These are phyloP conservation scores for Pristionchus mayeri DNA, from an alignment of 2,888 invertebrate genomes.

Conservation along the genomic window DNA sequence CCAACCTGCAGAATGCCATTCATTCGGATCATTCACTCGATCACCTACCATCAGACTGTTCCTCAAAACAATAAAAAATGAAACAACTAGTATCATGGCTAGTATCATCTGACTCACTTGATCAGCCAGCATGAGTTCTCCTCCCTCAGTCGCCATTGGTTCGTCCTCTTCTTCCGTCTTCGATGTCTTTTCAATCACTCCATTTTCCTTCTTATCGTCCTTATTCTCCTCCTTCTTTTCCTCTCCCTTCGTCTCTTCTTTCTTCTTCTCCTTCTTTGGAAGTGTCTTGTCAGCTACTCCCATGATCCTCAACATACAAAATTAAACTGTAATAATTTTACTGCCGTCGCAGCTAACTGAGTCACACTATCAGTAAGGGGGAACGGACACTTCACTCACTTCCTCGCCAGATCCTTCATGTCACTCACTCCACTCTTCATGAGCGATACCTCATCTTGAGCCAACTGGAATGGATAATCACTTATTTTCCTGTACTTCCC, in stretches of 20 bases:
- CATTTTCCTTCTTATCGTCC: constrained; percentile 50
- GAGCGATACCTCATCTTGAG: constrained; percentile 47
- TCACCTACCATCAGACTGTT: no score
- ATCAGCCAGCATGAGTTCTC: constrained; percentile 50
- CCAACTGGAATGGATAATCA: constrained; percentile 16
- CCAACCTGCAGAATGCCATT: background rate
- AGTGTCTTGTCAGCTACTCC: constrained; percentile 47
- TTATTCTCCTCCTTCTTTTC: constrained; percentile 46
- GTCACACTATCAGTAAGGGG: background rate
- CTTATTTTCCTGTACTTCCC: background rate
- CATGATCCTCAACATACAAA: constrained; percentile 23
- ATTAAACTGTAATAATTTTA: background rate
- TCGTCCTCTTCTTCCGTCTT: constrained; percentile 47
- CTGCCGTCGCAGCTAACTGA: no score
- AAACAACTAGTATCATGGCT: no score
- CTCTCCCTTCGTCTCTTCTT: constrained; percentile 47
- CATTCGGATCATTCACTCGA: background rate
- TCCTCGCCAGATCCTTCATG: constrained; percentile 49
- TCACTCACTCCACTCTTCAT: constrained; percentile 48
- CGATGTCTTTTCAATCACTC: constrained; percentile 26
- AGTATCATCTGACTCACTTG: constrained; percentile 23
- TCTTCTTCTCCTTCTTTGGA: constrained; percentile 50
- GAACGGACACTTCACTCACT: background rate
- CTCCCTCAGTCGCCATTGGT: constrained; percentile 47
- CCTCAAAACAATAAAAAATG: no score